phyloP scores from a whole-genome alignment of 2,797 vertebrate species.

The Epinephelus coioides region DNA sequence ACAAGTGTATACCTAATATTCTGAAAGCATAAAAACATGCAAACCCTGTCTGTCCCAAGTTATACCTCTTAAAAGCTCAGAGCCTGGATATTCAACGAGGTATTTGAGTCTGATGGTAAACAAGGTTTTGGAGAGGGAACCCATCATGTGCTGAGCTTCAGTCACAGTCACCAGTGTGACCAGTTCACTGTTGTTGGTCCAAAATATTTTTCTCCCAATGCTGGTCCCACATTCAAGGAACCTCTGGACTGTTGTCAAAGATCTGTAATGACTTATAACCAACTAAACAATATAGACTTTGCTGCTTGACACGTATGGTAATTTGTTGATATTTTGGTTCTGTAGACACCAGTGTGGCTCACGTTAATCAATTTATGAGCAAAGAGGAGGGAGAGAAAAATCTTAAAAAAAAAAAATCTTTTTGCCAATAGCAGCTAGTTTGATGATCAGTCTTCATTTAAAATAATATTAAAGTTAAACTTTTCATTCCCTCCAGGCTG shows the following conservation, averaged over 20 bases:
- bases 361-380: slow-evolving; percentile 29
- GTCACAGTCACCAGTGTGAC: background rate
- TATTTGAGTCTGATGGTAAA: slow-evolving; percentile 23
- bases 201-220: slow-evolving; percentile 4
- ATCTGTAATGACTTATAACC: slow-evolving; percentile 8
- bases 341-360: slow-evolving; percentile 39
- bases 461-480: slow-evolving; percentile 40
- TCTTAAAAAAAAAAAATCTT: slow-evolving; percentile 24
- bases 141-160: background rate
- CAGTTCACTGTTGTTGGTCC: slow-evolving; percentile 18
- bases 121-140: slow-evolving; percentile 15
- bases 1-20: background rate
- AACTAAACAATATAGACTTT: slow-evolving; percentile 4
- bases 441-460: slow-evolving; percentile 49
- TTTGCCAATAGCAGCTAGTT: slow-evolving; percentile 70
- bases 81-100: slow-evolving; percentile 1
- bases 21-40: slow-evolving; percentile 29
- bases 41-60: slow-evolving; percentile 15
- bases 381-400: slow-evolving; percentile 1
- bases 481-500: slow-evolving; percentile 26
- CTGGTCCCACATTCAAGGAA: slow-evolving; percentile 15
- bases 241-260: background rate
- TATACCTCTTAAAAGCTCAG: slow-evolving; percentile 3
- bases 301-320: slow-evolving; percentile 16
- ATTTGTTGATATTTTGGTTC: slow-evolving; percentile 29